phyloP scores from a whole-genome alignment of 1,140 invertebrate species.

The Ladona fulva region DNA sequence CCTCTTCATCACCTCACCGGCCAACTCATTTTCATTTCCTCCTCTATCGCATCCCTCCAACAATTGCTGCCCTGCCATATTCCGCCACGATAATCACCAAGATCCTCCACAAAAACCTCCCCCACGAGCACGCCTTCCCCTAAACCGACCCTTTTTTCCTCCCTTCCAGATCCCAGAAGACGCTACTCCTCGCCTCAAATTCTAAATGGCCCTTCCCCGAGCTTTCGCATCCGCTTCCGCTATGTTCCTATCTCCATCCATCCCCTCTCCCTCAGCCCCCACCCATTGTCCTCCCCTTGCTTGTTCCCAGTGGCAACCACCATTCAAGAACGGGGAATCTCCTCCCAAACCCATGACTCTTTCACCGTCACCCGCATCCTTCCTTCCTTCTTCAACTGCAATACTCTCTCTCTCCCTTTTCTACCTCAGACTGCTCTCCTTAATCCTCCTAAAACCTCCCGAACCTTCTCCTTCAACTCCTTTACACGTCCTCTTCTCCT shows the following conservation, averaged over 20 bases:
- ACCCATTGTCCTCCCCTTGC: background rate
- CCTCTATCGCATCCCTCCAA: background rate
- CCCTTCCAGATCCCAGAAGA: background rate
- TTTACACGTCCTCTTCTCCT: too few relatives aligned
- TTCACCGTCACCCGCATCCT: too few relatives aligned
- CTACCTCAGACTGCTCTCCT: too few relatives aligned
- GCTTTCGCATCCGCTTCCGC: background rate
- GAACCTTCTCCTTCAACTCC: too few relatives aligned
- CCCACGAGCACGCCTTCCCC: background rate
- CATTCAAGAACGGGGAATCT: too few relatives aligned
- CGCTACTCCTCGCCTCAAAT: background rate
- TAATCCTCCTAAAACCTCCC: too few relatives aligned
- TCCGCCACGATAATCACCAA: background rate
- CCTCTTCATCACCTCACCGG: background rate
- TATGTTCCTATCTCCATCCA: background rate
- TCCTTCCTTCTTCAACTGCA: too few relatives aligned
- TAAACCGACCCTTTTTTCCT: background rate
- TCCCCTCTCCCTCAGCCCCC: background rate
- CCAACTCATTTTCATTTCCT: background rate
- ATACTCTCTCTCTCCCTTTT: too few relatives aligned
- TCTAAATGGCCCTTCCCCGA: background rate
- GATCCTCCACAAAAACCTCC: background rate
- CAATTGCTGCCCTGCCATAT: background rate
- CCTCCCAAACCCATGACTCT: too few relatives aligned
- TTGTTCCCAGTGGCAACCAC: background rate